Percentiles rank a stretch among this genome's conserved stretches.
Evolutionary conservation across 2,113 vertebrate genomes (phyloP).

Genomic region (Azemiops feae): DNA sequence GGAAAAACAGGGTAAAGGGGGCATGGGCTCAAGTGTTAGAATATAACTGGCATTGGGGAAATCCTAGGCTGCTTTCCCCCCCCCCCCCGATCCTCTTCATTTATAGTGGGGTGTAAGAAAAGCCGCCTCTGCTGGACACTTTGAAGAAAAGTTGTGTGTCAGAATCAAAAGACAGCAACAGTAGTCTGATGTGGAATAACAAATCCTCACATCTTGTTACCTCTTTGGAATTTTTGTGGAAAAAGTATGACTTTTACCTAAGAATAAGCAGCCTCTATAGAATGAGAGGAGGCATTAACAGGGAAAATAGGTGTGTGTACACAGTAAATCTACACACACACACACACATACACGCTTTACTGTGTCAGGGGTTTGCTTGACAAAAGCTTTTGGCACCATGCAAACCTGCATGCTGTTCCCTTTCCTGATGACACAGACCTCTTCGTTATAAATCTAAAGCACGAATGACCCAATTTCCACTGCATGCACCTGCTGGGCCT

Average conservation of each 20-base stretch:
- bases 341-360: not conserved
- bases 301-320: not conserved
- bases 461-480: slow-evolving; percentile 41
- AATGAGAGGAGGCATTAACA: not conserved
- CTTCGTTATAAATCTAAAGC: not conserved
- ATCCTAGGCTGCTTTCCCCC: no score
- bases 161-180: not conserved
- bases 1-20: not conserved
- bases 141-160: not conserved
- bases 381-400: not conserved
- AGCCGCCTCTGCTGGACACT: not conserved
- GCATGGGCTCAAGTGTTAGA: not conserved
- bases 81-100: not conserved
- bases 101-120: not conserved
- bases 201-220: not conserved
- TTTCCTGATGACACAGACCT: rapidly evolving
- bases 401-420: not conserved
- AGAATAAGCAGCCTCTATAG: not conserved
- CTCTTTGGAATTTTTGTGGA: not conserved
- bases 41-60: not conserved
- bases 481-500: not conserved
- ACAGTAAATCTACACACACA: not conserved
- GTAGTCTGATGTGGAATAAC: not conserved
- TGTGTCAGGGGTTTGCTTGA: not conserved
- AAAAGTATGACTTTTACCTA: not conserved